Base-by-base conservation (phyloP, 2,797 vertebrate genomes). In the Paratrypauchen microcephalus region DNA sequence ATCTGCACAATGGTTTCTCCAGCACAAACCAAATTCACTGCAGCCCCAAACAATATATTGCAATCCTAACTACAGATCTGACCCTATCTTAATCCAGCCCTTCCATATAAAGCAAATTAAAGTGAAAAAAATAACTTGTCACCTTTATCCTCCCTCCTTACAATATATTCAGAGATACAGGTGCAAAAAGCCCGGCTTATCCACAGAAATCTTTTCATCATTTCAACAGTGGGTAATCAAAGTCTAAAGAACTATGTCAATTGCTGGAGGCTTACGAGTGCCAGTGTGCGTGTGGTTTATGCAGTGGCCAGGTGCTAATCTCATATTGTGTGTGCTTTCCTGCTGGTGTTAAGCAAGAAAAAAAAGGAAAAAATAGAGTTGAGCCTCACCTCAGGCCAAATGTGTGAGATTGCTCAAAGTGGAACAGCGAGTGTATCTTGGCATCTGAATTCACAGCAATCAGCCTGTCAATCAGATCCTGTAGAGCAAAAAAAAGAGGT, bases 391-490 rank as follows among this genome's bases (percentile, higher is more conserved):
- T 97, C 69, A 99, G 89, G 76, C 97, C 97, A 81, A 99, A 98
- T 24, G 94, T 93, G 89, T 98, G 96, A 55, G 96, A 97, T 83
- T 99, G 96, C 75, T 99, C 97, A 47, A 97, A 96, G 93, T 91
- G 96, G 90, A 99, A 98, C 78, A 99, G 93, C 12, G 97, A 97
- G 85, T 91, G 93, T 83, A 98, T 97, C 93, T 99, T 99, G 66
- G 92, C 94, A 71, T 96, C 94, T 36, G 96, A 96, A 92, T 98
- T 95, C 89, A 98, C 89, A 86, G 95, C 90, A 75, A 98, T 88
- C 91, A 99, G 93, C 73, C 97, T 95, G 92, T 99, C 97, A 84
- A 97, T 92, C 83, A 98, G 79, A 89, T 97, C 96, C 97, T 99
- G 85, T 30, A 66, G 69, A 85, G 69, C 86, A 73, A 74, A 85